Conservation (phyloP, 2,113 vertebrate species). For the Theristicus caerulescens region DNA sequence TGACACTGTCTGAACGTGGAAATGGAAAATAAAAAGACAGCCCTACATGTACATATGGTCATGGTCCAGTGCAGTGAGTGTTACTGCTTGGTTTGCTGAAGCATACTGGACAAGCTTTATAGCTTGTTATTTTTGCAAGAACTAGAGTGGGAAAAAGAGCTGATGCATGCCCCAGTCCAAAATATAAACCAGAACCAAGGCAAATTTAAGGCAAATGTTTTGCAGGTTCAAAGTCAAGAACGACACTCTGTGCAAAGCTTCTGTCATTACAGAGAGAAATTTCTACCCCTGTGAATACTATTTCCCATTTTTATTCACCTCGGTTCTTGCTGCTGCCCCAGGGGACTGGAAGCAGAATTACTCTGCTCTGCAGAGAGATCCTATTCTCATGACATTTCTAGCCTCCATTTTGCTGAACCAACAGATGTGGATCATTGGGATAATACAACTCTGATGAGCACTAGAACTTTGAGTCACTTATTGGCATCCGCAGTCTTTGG, state of each 20-base stretch:
- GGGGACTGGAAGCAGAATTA: not conserved
- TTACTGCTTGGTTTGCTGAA: not conserved
- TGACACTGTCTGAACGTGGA: not conserved
- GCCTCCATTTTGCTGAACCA: not conserved
- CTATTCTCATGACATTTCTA: not conserved
- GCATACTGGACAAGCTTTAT: not conserved
- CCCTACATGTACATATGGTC: not conserved
- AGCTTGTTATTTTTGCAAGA: slow-evolving; percentile 1
- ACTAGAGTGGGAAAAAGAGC: not conserved
- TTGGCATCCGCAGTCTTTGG: not conserved
- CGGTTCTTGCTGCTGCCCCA: not conserved
- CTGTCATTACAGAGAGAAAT: not conserved
- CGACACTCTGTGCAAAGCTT: not conserved
- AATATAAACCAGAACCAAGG: not conserved
- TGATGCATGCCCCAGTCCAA: not conserved
- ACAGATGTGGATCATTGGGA: not conserved
- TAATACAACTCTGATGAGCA: not conserved
- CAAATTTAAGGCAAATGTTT: not conserved
- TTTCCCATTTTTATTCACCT: not conserved
- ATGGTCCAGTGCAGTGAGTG: not conserved
- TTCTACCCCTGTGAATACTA: not conserved
- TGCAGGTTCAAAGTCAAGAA: not conserved
- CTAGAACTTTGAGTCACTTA: not conserved
- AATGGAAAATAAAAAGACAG: slow-evolving; percentile 25
- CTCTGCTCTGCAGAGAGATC: not conserved